A percentile compares a stretch with the other conserved stretches of the same genome.
phyloP scores from a whole-genome alignment of 2,888 invertebrate genomes.

The Tetanocera ferruginea region DNA sequence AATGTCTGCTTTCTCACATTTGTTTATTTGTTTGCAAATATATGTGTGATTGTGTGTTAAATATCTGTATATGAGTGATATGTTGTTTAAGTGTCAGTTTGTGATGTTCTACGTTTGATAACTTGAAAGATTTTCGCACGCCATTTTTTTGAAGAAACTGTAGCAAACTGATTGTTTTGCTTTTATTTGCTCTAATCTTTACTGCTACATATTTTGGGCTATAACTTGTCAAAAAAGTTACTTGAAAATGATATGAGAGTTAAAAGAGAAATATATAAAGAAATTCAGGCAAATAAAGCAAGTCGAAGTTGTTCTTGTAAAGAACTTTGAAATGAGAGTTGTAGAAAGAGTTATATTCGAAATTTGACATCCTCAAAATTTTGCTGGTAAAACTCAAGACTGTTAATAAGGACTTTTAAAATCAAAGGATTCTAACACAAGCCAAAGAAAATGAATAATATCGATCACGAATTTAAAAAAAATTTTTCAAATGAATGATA shows the following conservation, averaged over 20 bases:
- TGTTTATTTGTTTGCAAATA: neutral
- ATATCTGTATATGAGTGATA: conserved; percentile 13
- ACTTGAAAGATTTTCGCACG: conserved; percentile 27
- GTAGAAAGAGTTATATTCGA: too few species aligned
- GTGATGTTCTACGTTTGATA: conserved; percentile 8
- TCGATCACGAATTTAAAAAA: too few species aligned
- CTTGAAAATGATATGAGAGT: conserved; percentile 4
- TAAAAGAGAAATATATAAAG: neutral
- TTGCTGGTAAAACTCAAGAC: too few species aligned
- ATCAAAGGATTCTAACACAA: too few species aligned
- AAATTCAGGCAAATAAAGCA: neutral
- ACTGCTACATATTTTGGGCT: neutral
- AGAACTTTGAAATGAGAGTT: too few species aligned
- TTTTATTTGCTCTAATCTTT: neutral
- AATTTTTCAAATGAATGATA: too few species aligned
- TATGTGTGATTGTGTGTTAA: conserved; percentile 2
- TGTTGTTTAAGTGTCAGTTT: conserved; percentile 27
- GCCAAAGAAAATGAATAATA: too few species aligned
- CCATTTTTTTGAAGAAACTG: conserved; percentile 20
- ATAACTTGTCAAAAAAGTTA: conserved; percentile 17
- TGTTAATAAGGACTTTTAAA: too few species aligned
- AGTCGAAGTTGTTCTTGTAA: too few species aligned
- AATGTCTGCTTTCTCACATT: neutral
- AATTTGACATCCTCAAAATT: too few species aligned
- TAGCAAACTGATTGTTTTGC: neutral